Conservation (phyloP, 2,113 vertebrate genomes). For the Sebastes fasciatus region DNA sequence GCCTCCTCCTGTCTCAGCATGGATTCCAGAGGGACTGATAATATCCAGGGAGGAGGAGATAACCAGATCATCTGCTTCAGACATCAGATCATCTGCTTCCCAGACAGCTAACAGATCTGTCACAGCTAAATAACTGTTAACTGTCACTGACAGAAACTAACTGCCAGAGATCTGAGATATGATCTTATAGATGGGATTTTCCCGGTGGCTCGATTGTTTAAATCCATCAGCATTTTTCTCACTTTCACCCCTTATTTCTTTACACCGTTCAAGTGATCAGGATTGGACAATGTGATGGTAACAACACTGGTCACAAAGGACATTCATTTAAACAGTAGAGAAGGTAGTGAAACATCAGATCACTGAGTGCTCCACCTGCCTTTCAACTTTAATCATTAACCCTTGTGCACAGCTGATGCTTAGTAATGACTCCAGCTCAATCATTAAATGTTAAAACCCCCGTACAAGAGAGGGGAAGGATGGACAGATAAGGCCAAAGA, state of each 20-base stretch:
- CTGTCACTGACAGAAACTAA: background rate
- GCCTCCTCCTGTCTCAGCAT: background rate
- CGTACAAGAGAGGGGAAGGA: background rate
- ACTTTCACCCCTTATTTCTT: background rate
- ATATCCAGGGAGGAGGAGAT: slow-evolving; percentile 11
- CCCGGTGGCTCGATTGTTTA: background rate
- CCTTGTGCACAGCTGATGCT: slow-evolving; percentile 13
- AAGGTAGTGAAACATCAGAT: background rate
- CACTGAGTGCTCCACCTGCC: slow-evolving; percentile 5
- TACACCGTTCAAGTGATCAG: background rate
- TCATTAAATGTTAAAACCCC: slow-evolving; percentile 51
- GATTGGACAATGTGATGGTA: background rate
- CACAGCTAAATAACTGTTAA: slow-evolving; percentile 23
- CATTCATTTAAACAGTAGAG: background rate
- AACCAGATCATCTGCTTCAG: background rate
- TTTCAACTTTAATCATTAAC: slow-evolving; percentile 67
- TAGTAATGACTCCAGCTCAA: slow-evolving; percentile 29
- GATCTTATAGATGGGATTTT: background rate
- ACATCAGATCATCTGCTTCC: too few species aligned
- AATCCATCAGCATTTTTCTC: background rate
- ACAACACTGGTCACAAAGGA: background rate
- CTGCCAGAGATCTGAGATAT: slow-evolving; percentile 7
- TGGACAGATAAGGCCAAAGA: background rate
- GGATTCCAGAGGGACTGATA: slow-evolving; percentile 28
- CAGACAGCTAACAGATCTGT: slow-evolving; percentile 23